Base-by-base conservation (phyloP, 2,797 vertebrate genomes). In the Oreortyx pictus region DNA sequence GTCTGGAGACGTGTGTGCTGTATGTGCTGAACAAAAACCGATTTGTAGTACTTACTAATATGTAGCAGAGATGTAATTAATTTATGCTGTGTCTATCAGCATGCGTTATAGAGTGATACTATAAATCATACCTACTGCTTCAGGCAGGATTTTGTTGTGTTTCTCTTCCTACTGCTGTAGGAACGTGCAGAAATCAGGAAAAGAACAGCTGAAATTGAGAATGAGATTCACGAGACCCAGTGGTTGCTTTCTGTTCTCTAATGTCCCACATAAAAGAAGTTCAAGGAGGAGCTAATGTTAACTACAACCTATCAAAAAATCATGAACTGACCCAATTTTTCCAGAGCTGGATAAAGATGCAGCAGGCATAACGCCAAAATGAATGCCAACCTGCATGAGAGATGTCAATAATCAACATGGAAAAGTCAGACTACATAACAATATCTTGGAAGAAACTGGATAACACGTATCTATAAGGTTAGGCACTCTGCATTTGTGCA, bases 101-200 rank as follows among this genome's bases (percentile, higher is more conserved):
- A 67, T 78, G 71, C 35, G 93, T 79, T 84, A 77, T 41, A 59
- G 29, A 96, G 76, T 65, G 61, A 88, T 68, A 43, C 50, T 70
- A 82, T 92, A 95, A 95, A 96, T 96, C 87, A 94, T 72, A 83
- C 39, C 90, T 44, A 54, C 54, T 70, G 74, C 91, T 92, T 56
- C 14, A 3, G 88, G 74, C 65, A 72, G 82, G 37, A 59, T 8
- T 85, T 8, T 85, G 67, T 7, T 87, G 52, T 33, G 89, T 67
- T 79, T 86, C 68, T 83, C 80, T 44, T 84, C 52, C 80, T 87
- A 25, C 66, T 24, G 11, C 16, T 72, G n/a, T 10, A 77, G 64
- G 49, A 87, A 91, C 73, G 66, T 46, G 56, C 13, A 89, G 25
- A 54, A 90, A 92, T 62, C 4, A 72, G 46, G 62, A 59, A 79